phyloP scores from a whole-genome alignment of 1,140 invertebrate genomes.

The Sitophilus oryzae region DNA sequence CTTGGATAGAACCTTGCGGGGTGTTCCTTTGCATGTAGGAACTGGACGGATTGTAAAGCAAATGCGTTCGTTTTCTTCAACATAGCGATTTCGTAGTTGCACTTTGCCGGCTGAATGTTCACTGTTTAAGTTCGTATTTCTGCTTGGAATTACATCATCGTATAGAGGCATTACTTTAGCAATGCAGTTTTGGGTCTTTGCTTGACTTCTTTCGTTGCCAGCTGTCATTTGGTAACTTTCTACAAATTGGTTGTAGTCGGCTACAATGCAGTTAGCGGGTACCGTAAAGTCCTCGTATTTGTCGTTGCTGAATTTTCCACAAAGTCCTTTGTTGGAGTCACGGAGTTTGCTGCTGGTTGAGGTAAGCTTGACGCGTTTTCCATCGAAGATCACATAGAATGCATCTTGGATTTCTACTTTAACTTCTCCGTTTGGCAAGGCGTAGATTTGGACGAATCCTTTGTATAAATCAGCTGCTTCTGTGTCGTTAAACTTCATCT shows the following conservation, averaged over 20 bases:
- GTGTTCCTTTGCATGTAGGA: conserved; percentile 45
- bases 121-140: no score
- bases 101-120: no score
- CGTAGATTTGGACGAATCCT: conserved; percentile 47
- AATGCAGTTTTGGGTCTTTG: conserved; percentile 45
- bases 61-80: conserved; percentile 45
- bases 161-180: conserved; percentile 33
- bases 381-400: conserved; percentile 51
- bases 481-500: conserved; percentile 31
- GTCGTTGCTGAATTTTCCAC: conserved; percentile 56
- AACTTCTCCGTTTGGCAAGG: conserved; percentile 46
- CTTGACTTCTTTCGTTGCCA: conserved; percentile 7
- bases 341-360: conserved; percentile 44
- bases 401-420: conserved; percentile 47
- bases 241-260: conserved; percentile 49
- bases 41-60: conserved; percentile 53
- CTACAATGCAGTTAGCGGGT: conserved; percentile 51
- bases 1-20: conserved; percentile 34
- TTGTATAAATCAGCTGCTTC: conserved; percentile 31
- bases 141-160: conserved; percentile 50
- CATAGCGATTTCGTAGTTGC: conserved; percentile 38
- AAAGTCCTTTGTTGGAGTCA: conserved; percentile 54
- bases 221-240: conserved; percentile 52
- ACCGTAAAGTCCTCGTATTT: conserved; percentile 51
- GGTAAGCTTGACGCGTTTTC: conserved; percentile 47